These are phyloP conservation scores for Tetramorium alpestre DNA, from an alignment of 1,140 invertebrate species.

Conservation along the genomic window DNA sequence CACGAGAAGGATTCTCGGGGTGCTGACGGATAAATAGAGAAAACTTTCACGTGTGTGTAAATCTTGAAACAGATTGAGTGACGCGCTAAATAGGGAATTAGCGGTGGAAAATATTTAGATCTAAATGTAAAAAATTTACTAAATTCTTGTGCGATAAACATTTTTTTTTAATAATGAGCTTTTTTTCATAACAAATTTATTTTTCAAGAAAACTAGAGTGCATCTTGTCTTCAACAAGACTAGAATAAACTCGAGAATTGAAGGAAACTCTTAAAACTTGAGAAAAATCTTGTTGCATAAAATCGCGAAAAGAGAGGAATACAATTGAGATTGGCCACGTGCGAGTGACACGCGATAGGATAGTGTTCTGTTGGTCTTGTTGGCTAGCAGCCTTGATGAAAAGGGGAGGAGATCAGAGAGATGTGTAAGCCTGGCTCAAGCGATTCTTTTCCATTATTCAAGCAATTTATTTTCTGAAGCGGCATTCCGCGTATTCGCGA, in stretches of 20 bases:
- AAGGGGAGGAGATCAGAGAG: slow-evolving; percentile 25
- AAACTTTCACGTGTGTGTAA: slow-evolving; percentile 7
- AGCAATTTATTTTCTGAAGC: slow-evolving; percentile 76
- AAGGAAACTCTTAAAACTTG: background rate
- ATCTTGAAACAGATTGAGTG: slow-evolving; percentile 29
- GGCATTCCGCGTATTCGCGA: slow-evolving; percentile 20
- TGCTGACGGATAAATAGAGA: slow-evolving; percentile 17
- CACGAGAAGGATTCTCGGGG: slow-evolving; percentile 4
- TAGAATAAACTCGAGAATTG: slow-evolving; percentile 1
- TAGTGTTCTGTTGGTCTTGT: slow-evolving; percentile 12
- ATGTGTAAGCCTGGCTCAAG: slow-evolving; percentile 62
- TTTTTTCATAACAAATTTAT: background rate
- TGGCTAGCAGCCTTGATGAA: slow-evolving; percentile 36
- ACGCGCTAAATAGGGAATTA: background rate
- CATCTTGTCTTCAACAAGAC: slow-evolving; percentile 7
- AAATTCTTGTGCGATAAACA: background rate
- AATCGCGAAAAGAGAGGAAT: background rate
- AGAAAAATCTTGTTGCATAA: slow-evolving; percentile 30
- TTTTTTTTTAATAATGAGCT: background rate
- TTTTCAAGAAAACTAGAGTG: background rate
- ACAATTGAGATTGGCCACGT: slow-evolving; percentile 57
- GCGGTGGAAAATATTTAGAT: background rate
- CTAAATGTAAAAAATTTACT: background rate
- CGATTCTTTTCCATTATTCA: slow-evolving; percentile 75
- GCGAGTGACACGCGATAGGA: slow-evolving; percentile 58